Percentiles rank a stretch among this genome's conserved stretches.
phyloP scores from a whole-genome alignment of 2,797 vertebrate genomes.

The Adelosebastes latens region DNA sequence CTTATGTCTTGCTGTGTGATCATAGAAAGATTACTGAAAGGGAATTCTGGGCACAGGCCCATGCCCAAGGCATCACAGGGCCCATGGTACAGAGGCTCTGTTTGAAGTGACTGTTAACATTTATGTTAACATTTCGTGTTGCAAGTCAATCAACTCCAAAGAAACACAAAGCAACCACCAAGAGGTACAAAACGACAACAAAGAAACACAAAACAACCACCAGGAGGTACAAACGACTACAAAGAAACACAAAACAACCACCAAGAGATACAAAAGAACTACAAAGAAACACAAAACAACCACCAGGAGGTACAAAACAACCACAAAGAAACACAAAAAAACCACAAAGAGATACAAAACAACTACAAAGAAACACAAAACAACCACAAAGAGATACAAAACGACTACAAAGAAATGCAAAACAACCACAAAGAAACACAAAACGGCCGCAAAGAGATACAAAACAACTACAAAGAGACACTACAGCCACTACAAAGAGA shows the following conservation, averaged over 20 bases:
- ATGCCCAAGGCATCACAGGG: not conserved
- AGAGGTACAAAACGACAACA: not conserved
- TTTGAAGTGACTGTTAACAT: not conserved
- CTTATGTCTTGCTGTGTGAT: not conserved
- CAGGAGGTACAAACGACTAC: too few relatives aligned
- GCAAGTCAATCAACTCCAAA: not conserved
- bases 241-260: too few relatives aligned
- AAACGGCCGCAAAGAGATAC: not conserved
- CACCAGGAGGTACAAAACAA: too few relatives aligned
- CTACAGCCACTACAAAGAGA: not conserved
- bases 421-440: not conserved
- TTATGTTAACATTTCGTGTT: not conserved
- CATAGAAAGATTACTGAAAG: not conserved
- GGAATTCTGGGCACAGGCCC: not conserved
- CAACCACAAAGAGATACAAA: too few relatives aligned
- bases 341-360: too few relatives aligned
- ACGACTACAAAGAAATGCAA: not conserved
- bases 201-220: not conserved
- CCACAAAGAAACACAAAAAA: too few relatives aligned
- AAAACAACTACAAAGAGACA: not conserved
- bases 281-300: too few relatives aligned
- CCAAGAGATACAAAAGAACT: too few relatives aligned
- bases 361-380: too few relatives aligned
- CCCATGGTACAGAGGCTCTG: not conserved
- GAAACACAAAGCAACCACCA: not conserved